phyloP scores from a whole-genome alignment of 2,113 vertebrate genomes.

The Corythoichthys haematopterus region DNA sequence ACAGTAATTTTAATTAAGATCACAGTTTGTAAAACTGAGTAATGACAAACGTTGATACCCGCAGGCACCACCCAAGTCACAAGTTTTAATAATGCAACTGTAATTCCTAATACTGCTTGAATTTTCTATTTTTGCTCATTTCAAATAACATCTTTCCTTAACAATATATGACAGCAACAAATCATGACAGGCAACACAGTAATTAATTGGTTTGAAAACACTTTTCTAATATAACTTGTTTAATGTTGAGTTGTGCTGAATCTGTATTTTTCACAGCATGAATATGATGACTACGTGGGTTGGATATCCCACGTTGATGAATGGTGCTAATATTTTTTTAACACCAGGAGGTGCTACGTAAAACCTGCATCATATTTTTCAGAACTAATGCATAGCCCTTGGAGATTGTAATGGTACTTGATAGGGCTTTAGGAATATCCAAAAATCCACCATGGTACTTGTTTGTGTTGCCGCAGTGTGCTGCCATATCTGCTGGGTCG shows the following conservation, averaged over 20 bases:
- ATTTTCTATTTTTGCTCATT: too few relatives aligned
- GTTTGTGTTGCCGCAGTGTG: background rate
- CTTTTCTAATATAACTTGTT: too few relatives aligned
- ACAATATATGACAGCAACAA: too few relatives aligned
- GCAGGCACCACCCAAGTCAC: background rate
- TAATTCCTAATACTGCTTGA: background rate
- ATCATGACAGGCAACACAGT: too few relatives aligned
- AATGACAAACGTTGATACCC: background rate
- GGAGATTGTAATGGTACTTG: background rate
- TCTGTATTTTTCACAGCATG: too few relatives aligned
- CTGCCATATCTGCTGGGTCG: background rate
- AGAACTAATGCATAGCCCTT: background rate
- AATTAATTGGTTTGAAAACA: too few relatives aligned
- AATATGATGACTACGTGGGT: too few relatives aligned
- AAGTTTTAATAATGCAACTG: background rate
- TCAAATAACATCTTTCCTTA: too few relatives aligned
- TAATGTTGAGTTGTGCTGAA: too few relatives aligned
- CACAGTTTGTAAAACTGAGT: background rate
- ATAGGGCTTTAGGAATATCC: background rate
- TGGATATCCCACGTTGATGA: too few relatives aligned
- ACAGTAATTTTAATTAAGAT: background rate
- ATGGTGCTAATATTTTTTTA: background rate
- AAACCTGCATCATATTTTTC: background rate
- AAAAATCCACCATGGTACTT: background rate
- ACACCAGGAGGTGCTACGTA: background rate